phyloP scores from a whole-genome alignment of 2,113 vertebrate species.

The Phalacrocorax carbo region DNA sequence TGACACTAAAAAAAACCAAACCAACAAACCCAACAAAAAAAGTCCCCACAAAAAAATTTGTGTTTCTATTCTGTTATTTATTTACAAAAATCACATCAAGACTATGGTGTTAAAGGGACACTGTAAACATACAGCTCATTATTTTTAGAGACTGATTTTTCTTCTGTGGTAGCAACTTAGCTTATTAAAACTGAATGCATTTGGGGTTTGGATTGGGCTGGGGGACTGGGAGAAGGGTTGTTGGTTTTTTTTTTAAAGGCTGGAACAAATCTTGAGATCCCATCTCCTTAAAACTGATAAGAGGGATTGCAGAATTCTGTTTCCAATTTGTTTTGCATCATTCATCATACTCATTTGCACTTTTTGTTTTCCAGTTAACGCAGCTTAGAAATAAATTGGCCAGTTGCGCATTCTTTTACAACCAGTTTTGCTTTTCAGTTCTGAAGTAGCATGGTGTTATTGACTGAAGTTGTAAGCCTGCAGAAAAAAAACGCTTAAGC shows the following conservation, averaged over 20 bases:
- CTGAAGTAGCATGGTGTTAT: slow-evolving; percentile 44
- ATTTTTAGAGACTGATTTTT: slow-evolving; percentile 62
- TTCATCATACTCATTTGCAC: neutral
- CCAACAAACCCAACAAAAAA: neutral
- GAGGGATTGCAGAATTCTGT: slow-evolving; percentile 10
- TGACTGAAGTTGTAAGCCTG: slow-evolving; percentile 1
- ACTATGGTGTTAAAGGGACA: slow-evolving; percentile 66
- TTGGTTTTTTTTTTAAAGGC: slow-evolving; percentile 2
- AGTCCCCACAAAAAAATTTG: neutral
- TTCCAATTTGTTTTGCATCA: slow-evolving; percentile 30
- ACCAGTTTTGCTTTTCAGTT: slow-evolving; percentile 58
- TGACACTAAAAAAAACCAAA: neutral
- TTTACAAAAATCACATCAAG: slow-evolving; percentile 55
- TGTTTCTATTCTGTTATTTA: slow-evolving; percentile 55
- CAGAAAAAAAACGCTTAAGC: neutral
- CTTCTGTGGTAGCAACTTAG: slow-evolving; percentile 68
- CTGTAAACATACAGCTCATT: slow-evolving; percentile 63
- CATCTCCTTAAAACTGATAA: slow-evolving; percentile 20
- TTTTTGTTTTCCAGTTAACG: slow-evolving; percentile 59
- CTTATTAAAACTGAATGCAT: slow-evolving; percentile 54
- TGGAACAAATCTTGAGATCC: slow-evolving; percentile 32
- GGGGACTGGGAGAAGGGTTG: neutral
- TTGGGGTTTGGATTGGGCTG: neutral
- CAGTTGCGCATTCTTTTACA: slow-evolving; percentile 30
- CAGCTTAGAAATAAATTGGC: slow-evolving; percentile 50